Evolutionary conservation across 2,797 vertebrate species (phyloP), one percentile per base, ranked within the genome.

Genomic region (Onychomys leucogaster): DNA sequence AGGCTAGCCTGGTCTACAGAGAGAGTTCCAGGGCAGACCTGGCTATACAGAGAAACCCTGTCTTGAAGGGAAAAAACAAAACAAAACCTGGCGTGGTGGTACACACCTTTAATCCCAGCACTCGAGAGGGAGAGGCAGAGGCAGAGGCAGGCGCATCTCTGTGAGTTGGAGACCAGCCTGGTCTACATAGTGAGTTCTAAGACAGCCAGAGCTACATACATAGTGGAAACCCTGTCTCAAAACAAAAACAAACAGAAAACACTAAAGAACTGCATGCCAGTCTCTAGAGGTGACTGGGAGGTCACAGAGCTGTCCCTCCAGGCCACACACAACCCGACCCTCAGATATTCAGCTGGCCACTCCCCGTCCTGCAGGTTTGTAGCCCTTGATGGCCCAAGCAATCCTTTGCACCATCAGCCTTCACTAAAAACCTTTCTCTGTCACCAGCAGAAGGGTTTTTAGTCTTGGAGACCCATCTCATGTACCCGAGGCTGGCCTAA

Each of bases 201-300:
- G 16, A 41, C 71, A 73, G 37, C 71, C 71, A 73, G 71, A 41
- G 37, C 21, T 73, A 6, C 34, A 19, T 32, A 69, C 2, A 21
- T 2, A 75, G 23, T 1, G 23, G 23, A 75, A 75, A 6, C 73
- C 16, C 73, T 43, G 73, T 27, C 6, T 43, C 41, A 43, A 71
- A 14, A 29, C 41, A 76, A 78, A 81, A 80, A 13, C 55, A 78
- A 52, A 59, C 52, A 67, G 46, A 13, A 69, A 25, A 23, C 23
- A 37, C 27, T 25, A 8, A 19, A 49, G 43, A 91, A 21, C 34
- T 65, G 52, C 16, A 1, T 86, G 43, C 82, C 88, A 7, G 57
- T 77, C 49, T 67, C n/a, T 86, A 65, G 71, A 96, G 46, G 49
- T 90, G 89, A 94, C 89, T 92, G 46, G 78, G 52, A 63, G 63